Conservation (phyloP, 2,797 vertebrate genomes). For the Acridotheres tristis region DNA sequence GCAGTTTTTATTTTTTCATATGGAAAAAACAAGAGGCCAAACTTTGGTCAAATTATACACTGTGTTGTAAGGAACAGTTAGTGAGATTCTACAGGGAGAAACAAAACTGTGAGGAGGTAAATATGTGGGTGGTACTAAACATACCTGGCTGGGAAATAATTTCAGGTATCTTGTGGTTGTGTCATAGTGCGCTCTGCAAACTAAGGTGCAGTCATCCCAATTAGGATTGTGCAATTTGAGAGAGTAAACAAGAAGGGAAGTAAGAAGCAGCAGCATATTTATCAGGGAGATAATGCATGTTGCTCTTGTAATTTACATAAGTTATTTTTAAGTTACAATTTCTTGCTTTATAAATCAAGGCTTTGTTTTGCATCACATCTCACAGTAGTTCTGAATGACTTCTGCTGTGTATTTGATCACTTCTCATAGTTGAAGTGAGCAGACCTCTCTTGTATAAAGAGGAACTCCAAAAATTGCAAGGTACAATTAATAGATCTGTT, state of each 20-base stretch:
- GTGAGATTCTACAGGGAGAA: not conserved
- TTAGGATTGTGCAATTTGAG: not conserved
- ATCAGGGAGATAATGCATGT: not conserved
- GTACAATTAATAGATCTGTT: not conserved
- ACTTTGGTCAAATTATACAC: rapidly evolving
- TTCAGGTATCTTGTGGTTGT: conserved; percentile 7
- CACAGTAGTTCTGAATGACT: not conserved
- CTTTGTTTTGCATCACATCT: not conserved
- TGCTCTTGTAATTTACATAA: not conserved
- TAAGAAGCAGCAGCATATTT: not conserved
- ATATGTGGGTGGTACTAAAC: not conserved
- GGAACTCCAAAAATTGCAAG: not conserved
- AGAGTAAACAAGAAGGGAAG: conserved; percentile 14
- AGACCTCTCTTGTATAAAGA: not conserved
- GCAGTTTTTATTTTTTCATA: not conserved
- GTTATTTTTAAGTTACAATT: not conserved
- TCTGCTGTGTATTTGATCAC: not conserved
- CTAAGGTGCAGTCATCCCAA: not conserved
- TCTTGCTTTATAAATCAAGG: not conserved
- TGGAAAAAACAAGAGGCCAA: not conserved
- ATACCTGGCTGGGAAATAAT: not conserved
- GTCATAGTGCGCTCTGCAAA: not conserved
- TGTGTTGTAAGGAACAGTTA: not conserved
- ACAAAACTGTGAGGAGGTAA: not conserved
- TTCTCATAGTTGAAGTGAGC: not conserved